Conservation (phyloP, 1,140 invertebrate genomes). For the Drosophila bifasciata region DNA sequence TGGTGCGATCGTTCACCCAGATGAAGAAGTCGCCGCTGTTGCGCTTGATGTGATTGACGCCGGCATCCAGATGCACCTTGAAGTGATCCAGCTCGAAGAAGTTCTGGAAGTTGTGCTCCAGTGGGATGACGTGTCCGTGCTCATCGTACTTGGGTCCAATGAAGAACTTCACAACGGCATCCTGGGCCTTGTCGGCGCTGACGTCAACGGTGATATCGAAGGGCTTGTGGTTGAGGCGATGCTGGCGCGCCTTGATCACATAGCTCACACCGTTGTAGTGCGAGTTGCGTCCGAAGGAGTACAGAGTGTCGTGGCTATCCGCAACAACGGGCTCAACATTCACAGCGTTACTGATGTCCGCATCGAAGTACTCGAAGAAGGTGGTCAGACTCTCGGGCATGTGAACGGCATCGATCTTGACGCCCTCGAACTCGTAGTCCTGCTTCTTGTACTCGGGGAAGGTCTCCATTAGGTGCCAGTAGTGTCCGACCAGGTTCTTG, state of each 20-base stretch:
- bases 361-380: slow-evolving; percentile 89
- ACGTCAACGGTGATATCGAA: slow-evolving; percentile 87
- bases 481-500: slow-evolving; percentile 86
- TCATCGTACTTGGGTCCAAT: slow-evolving; percentile 86
- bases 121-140: slow-evolving; percentile 79
- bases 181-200: slow-evolving; percentile 84
- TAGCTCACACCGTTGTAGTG: slow-evolving; percentile 86
- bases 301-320: slow-evolving; percentile 82
- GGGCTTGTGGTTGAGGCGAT: slow-evolving; percentile 87
- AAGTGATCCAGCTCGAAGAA: slow-evolving; percentile 82
- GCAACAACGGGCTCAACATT: slow-evolving; percentile 72
- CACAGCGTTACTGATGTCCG: slow-evolving; percentile 88
- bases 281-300: slow-evolving; percentile 87
- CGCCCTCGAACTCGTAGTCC: slow-evolving; percentile 87
- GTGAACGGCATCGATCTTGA: slow-evolving; percentile 87
- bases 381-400: slow-evolving; percentile 87
- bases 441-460: slow-evolving; percentile 85
- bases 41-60: slow-evolving; percentile 72
- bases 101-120: slow-evolving; percentile 80
- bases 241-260: slow-evolving; percentile 85
- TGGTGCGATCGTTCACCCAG: slow-evolving; percentile 78
- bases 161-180: slow-evolving; percentile 86
- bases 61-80: slow-evolving; percentile 69
- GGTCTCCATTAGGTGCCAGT: slow-evolving; percentile 85
- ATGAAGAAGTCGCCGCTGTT: slow-evolving; percentile 71